phyloP scores from a whole-genome alignment of 1,140 invertebrate species.

The Protaetia brevitarsis region DNA sequence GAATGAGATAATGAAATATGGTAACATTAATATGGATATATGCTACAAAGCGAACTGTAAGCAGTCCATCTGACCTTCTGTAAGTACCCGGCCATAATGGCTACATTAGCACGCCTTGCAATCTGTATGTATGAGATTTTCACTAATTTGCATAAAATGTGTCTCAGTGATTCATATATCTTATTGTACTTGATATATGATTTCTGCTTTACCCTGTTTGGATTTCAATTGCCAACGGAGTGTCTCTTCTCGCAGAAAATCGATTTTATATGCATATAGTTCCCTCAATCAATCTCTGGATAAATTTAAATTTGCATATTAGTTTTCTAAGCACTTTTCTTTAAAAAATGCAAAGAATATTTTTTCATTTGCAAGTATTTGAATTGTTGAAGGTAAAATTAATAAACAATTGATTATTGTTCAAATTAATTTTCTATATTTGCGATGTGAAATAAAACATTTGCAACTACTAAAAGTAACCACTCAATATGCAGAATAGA shows the following conservation, averaged over 20 bases:
- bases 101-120: slow-evolving; percentile 37
- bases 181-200: slow-evolving; percentile 49
- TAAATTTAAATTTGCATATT: not conserved
- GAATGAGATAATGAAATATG: slow-evolving; percentile 53
- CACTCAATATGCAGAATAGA: too few species aligned
- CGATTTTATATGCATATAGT: not conserved
- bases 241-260: not conserved
- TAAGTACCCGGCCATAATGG: slow-evolving; percentile 28
- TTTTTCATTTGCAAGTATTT: too few species aligned
- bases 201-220: slow-evolving; percentile 40
- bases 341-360: too few species aligned
- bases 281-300: not conserved
- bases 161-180: slow-evolving; percentile 50
- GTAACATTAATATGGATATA: slow-evolving; percentile 52
- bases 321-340: too few species aligned
- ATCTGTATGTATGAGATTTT: slow-evolving; percentile 52
- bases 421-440: too few species aligned
- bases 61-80: slow-evolving; percentile 39
- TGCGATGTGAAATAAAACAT: too few species aligned
- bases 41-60: slow-evolving; percentile 47
- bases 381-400: too few species aligned
- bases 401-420: too few species aligned
- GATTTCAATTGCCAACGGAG: slow-evolving; percentile 33
- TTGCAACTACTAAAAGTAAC: too few species aligned
- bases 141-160: slow-evolving; percentile 50